Conservation (phyloP, 2,797 vertebrate species). For the Mormyrus proboscirostris region DNA sequence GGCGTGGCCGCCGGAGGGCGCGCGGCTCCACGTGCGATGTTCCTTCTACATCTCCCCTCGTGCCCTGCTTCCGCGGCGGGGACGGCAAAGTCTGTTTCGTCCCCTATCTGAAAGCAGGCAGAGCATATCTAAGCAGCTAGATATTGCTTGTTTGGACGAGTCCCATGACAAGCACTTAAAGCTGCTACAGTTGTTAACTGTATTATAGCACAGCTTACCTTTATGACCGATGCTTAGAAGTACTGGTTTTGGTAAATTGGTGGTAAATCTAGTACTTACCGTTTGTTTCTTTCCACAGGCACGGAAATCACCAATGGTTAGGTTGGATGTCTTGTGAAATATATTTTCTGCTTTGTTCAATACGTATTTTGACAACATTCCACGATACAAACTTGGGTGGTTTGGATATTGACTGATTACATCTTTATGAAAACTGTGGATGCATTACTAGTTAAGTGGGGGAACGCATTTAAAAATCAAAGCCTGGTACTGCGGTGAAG, state of each 20-base stretch:
- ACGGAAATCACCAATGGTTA: not conserved
- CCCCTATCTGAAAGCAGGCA: constrained; percentile 65
- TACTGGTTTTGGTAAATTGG: not conserved
- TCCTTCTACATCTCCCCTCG: constrained; percentile 52
- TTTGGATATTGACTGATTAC: not conserved
- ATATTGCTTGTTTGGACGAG: constrained; percentile 60
- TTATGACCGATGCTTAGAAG: not conserved
- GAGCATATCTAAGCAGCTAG: constrained; percentile 52
- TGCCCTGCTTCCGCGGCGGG: constrained; percentile 67
- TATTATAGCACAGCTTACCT: not conserved
- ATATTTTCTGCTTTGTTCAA: not conserved
- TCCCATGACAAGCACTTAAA: constrained; percentile 57
- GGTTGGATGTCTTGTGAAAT: not conserved
- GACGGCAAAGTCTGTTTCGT: constrained; percentile 54
- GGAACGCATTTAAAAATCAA: not conserved
- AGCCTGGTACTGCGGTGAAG: not conserved
- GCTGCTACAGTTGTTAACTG: constrained; percentile 54
- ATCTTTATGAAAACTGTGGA: not conserved
- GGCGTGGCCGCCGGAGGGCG: constrained; percentile 52
- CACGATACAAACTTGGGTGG: not conserved
- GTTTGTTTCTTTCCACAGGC: not conserved
- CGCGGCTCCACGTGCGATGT: constrained; percentile 59
- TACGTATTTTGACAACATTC: not conserved
- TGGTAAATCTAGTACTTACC: not conserved
- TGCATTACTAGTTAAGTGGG: not conserved